phyloP scores from a whole-genome alignment of 2,888 invertebrate species.

The Apamea epomidion region DNA sequence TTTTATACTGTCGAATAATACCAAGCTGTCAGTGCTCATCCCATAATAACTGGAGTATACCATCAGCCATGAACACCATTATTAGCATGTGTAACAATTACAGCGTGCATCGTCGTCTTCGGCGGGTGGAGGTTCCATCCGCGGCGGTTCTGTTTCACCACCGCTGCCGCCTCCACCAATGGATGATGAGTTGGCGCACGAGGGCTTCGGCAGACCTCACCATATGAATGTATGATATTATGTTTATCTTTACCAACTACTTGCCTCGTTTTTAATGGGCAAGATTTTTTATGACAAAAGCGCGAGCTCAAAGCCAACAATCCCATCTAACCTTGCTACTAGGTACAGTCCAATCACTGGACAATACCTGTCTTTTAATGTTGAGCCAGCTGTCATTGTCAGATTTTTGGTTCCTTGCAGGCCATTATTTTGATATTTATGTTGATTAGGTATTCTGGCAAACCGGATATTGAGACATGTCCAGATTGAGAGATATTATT shows the following conservation, averaged over 20 bases:
- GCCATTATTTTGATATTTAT: neutral
- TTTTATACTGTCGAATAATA: neutral
- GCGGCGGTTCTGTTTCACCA: constrained; percentile 93
- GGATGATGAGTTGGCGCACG: constrained; percentile 93
- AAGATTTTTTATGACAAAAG: neutral
- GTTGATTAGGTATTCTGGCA: neutral
- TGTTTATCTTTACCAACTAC: neutral
- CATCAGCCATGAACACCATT: neutral
- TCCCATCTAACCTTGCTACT: neutral
- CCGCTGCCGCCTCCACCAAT: constrained; percentile 97
- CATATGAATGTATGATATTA: constrained; percentile 79
- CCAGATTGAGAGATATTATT: neutral
- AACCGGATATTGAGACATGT: neutral
- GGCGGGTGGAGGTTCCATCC: constrained; percentile 80
- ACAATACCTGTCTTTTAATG: neutral
- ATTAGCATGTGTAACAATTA: constrained; percentile 43
- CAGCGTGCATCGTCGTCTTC: constrained; percentile 86
- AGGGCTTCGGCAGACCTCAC: constrained; percentile 93
- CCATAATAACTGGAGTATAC: constrained; percentile 35
- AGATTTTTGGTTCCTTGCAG: neutral
- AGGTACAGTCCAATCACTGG: neutral
- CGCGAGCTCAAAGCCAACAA: neutral
- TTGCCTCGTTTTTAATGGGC: neutral
- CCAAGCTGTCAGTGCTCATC: constrained; percentile 3
- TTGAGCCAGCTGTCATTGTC: neutral